A percentile compares a stretch with the other conserved stretches of the same genome.
Evolutionary conservation across 2,888 invertebrate species (phyloP).

Genomic region (Xestia rhomboidea): DNA sequence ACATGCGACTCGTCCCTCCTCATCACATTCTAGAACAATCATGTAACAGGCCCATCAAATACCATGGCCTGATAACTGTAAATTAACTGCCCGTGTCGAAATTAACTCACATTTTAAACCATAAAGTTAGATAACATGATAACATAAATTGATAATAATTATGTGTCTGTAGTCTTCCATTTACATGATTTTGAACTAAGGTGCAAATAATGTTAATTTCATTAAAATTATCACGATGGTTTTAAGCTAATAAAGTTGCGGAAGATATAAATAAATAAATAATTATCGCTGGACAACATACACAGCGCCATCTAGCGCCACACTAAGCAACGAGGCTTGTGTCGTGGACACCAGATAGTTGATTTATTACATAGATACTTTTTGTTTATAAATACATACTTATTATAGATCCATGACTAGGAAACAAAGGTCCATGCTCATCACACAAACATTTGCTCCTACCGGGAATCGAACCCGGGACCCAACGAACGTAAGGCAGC

Average conservation of each 20-base stretch:
- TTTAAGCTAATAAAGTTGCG: background rate
- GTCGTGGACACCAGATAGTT: too few species aligned
- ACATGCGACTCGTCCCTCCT: background rate
- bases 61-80: background rate
- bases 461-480: too few species aligned
- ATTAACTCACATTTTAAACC: background rate
- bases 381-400: too few species aligned
- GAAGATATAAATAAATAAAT: too few species aligned
- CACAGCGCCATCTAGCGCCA: too few species aligned
- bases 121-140: background rate
- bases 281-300: too few species aligned
- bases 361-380: too few species aligned
- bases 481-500: too few species aligned
- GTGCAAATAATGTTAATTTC: background rate
- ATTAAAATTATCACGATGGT: background rate
- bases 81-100: background rate
- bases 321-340: too few species aligned
- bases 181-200: background rate
- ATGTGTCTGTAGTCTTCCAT: background rate
- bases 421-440: too few species aligned
- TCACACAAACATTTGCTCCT: too few species aligned
- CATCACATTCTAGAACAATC: background rate
- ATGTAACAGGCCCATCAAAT: background rate
- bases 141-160: background rate
- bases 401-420: too few species aligned